Conservation (phyloP, 2,113 vertebrate genomes). For the Xiphorhynchus elegans region DNA sequence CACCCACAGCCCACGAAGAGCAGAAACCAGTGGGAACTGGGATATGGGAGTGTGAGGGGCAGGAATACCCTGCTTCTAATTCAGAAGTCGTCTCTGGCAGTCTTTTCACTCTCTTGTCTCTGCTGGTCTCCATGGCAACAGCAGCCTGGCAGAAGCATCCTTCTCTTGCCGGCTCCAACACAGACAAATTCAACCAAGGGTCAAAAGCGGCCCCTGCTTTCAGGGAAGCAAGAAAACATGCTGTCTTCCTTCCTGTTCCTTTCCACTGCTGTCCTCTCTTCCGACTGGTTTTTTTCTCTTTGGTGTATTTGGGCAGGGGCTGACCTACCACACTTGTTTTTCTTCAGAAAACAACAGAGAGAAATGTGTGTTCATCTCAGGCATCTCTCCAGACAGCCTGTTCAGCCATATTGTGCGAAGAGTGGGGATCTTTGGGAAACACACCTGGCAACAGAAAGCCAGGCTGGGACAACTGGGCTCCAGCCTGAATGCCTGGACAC, state of each 20-base stretch:
- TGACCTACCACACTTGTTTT: background rate
- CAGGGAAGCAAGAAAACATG: background rate
- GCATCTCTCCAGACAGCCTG: background rate
- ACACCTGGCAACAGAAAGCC: background rate
- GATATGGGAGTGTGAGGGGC: background rate
- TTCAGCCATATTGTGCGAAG: background rate
- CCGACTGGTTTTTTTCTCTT: accelerated
- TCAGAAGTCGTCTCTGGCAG: slow-evolving; percentile 62
- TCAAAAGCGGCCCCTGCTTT: slow-evolving; percentile 32
- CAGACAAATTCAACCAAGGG: slow-evolving; percentile 47
- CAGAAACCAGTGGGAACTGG: background rate
- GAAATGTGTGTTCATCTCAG: background rate
- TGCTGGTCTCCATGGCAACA: slow-evolving; percentile 78
- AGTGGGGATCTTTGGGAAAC: background rate
- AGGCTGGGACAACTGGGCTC: background rate
- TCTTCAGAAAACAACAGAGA: background rate
- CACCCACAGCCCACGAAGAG: background rate
- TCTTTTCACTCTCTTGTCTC: slow-evolving; percentile 70
- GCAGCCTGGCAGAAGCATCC: slow-evolving; percentile 45
- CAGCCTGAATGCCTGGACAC: background rate
- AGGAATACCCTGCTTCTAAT: slow-evolving; percentile 57
- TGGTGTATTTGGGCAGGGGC: background rate
- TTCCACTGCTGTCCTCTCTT: background rate
- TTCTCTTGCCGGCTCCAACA: background rate
- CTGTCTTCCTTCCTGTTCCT: background rate